A percentile compares a stretch with the other conserved stretches of the same genome.
Conservation (phyloP, 2,113 vertebrate genomes). For the Ursus arctos region DNA sequence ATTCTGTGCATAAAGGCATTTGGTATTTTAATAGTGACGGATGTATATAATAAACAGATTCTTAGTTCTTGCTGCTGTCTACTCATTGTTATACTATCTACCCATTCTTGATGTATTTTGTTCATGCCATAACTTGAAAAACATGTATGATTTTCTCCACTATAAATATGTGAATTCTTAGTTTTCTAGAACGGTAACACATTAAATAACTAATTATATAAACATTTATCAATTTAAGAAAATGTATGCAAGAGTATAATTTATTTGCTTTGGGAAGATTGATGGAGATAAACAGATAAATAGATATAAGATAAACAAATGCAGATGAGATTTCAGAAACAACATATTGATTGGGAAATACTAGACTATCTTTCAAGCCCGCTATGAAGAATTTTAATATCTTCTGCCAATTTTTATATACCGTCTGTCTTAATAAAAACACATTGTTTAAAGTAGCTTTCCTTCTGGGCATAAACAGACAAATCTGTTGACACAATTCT, state of each 20-base stretch:
- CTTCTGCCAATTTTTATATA: slow-evolving; percentile 71
- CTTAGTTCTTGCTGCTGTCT: neutral
- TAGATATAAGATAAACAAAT: slow-evolving; percentile 51
- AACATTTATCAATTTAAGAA: slow-evolving; percentile 7
- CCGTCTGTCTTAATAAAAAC: slow-evolving; percentile 79
- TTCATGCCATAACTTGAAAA: neutral
- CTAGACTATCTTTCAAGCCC: slow-evolving; percentile 68
- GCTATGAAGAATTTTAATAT: slow-evolving; percentile 59
- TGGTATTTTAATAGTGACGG: neutral
- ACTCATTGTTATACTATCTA: neutral
- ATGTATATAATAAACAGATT: neutral
- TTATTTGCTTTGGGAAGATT: slow-evolving; percentile 28
- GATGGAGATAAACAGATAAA: neutral
- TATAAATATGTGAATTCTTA: neutral
- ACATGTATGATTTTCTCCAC: neutral
- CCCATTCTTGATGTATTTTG: neutral
- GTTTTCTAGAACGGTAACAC: neutral
- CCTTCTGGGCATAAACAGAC: slow-evolving; percentile 88
- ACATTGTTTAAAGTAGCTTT: slow-evolving; percentile 83
- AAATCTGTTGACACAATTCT: slow-evolving; percentile 87
- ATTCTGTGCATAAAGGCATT: neutral
- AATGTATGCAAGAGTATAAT: neutral
- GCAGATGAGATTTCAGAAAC: slow-evolving; percentile 71
- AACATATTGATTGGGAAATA: slow-evolving; percentile 27
- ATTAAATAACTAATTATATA: slow-evolving; percentile 28